Base-by-base conservation (phyloP, 2,113 vertebrate genomes). In the Eonycteris spelaea region DNA sequence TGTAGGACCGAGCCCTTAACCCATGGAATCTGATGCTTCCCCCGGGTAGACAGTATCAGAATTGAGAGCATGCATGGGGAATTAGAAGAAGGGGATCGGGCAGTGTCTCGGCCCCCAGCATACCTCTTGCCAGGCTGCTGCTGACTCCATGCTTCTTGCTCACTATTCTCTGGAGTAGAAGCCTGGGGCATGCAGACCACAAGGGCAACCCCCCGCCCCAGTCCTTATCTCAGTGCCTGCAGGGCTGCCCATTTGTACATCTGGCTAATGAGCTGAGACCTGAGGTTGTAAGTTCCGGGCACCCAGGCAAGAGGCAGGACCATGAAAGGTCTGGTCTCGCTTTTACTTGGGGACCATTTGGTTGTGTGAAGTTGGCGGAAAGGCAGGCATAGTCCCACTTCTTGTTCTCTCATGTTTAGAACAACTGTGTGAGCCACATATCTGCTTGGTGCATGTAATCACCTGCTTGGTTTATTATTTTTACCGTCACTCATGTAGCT, bases 381-480 rank as follows among this genome's bases (percentile, higher is more conserved):
- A 68, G 74, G 59, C 8, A 82, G 70, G 75, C 85, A 48, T 4
- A 6, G 73, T 78, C 53, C 77, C 68, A 11, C 16, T 61, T 55
- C 59, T 85, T 5, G 0, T 87, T 73, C 24, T 73, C 78, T 97
- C 79, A 6, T 33, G 67, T 63, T 77, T 38, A 86, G 73, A 55
- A 95, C 43, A 59, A 87, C 8, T 16, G 5, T 68, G 61, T 26
- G 95, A 90, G 33, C 80, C 53, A 19, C 0, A 1, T 33, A 45
- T 87, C 0, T 4, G 38, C 96, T 96, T 83, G 68, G 57, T 91
- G 28, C 53, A 0, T 2, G 0, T 0, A 61, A 35, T 80, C n/a
- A 48, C 90, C 85, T 14, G 19, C 26, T 30, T 45, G 30, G 7
- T 53, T 80, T 59, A 51, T 67, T 83, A 26, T 51, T 68, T 43